phyloP scores from a whole-genome alignment of 2,888 invertebrate genomes.

The Cenopis cana region DNA sequence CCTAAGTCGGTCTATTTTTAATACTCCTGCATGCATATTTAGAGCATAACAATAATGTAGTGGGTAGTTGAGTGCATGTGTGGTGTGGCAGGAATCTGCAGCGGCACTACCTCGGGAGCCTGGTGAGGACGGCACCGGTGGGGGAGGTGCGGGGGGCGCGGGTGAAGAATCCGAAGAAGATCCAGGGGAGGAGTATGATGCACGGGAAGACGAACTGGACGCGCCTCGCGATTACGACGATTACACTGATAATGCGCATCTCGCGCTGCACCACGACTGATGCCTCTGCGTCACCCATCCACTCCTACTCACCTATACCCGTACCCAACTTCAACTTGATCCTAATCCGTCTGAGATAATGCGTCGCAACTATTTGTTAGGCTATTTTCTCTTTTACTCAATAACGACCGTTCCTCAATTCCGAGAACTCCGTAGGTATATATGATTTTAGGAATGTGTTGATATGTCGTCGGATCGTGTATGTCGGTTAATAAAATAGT shows the following conservation, averaged over 20 bases:
- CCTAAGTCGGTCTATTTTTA: too few relatives aligned
- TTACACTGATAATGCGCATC: slow-evolving; percentile 77
- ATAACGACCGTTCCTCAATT: neutral
- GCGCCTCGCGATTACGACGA: slow-evolving; percentile 76
- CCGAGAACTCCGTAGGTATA: neutral
- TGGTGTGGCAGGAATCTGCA: slow-evolving; percentile 56
- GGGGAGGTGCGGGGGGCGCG: slow-evolving; percentile 49
- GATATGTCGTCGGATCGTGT: neutral
- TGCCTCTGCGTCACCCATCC: slow-evolving; percentile 30
- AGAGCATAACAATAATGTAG: slow-evolving; percentile 23
- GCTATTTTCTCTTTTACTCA: neutral
- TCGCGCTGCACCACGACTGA: slow-evolving; percentile 70
- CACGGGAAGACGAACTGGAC: slow-evolving; percentile 68
- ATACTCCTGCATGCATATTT: slow-evolving; percentile 12
- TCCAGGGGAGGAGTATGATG: slow-evolving; percentile 64
- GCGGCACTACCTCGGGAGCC: slow-evolving; percentile 58
- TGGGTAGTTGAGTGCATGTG: slow-evolving; percentile 44
- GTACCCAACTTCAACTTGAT: neutral
- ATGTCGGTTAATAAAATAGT: neutral
- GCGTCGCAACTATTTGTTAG: neutral
- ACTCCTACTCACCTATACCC: neutral
- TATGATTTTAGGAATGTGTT: neutral
- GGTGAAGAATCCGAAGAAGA: slow-evolving; percentile 58
- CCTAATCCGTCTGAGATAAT: slow-evolving; percentile 1
- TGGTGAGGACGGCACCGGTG: slow-evolving; percentile 49